Evolutionary conservation across 2,888 invertebrate species (phyloP).

Genomic region (Ecdyonurus torrentis): DNA sequence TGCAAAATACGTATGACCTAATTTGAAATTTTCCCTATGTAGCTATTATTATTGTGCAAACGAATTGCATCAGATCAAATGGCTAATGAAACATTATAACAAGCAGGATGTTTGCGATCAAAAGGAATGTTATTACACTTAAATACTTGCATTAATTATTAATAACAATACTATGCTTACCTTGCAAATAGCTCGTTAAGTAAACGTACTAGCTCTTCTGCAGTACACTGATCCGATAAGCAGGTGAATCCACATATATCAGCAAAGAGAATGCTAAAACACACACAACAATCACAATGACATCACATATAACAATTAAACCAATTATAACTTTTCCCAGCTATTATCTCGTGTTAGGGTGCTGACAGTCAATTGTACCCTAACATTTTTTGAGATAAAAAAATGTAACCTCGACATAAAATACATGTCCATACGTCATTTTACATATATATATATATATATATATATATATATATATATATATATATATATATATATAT

Average conservation of each 20-base stretch:
- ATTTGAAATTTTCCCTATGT: too few relatives aligned
- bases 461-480: not conserved
- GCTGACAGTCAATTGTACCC: too few relatives aligned
- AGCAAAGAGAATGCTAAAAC: constrained; percentile 71
- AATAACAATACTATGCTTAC: constrained; percentile 28
- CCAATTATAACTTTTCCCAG: too few relatives aligned
- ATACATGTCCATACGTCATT: not conserved
- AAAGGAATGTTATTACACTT: not conserved
- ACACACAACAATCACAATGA: constrained; percentile 2
- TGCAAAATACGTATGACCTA: too few relatives aligned
- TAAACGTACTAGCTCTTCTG: constrained; percentile 74
- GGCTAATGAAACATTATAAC: too few relatives aligned
- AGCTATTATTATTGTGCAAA: too few relatives aligned
- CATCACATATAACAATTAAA: not conserved
- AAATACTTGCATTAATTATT: not conserved
- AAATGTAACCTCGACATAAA: not conserved
- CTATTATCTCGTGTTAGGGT: too few relatives aligned
- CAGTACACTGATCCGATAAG: constrained; percentile 80
- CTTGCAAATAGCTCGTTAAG: constrained; percentile 81
- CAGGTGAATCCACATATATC: constrained; percentile 89
- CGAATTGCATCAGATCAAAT: too few relatives aligned
- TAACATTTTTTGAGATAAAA: too few relatives aligned
- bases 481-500: too few relatives aligned
- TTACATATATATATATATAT: not conserved
- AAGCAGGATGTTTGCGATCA: too few relatives aligned